These are phyloP conservation scores for Pogonophryne albipinna DNA, from an alignment of 2,797 vertebrate species.

Conservation along the genomic window DNA sequence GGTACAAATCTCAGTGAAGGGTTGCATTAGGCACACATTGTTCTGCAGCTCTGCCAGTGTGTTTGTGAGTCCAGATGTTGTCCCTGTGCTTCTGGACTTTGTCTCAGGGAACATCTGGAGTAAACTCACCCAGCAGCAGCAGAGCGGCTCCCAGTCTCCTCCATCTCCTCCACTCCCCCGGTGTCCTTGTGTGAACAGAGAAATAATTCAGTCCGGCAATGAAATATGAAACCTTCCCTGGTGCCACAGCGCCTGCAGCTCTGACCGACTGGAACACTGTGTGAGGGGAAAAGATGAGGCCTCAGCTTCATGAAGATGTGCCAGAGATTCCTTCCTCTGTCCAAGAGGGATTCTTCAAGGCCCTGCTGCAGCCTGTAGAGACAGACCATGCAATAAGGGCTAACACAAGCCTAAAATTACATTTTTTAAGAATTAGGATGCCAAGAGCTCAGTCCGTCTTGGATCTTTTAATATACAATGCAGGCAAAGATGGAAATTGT, in stretches of 20 bases:
- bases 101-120: slow-evolving; percentile 58
- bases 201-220: slow-evolving; percentile 53
- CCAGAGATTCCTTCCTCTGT: slow-evolving; percentile 44
- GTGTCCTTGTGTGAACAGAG: slow-evolving; percentile 38
- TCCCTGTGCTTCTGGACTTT: slow-evolving; percentile 32
- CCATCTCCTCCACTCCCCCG: slow-evolving; percentile 10
- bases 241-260: slow-evolving; percentile 53
- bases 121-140: slow-evolving; percentile 33
- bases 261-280: slow-evolving; percentile 64
- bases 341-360: slow-evolving; percentile 33
- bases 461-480: slow-evolving; percentile 4
- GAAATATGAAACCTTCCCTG: slow-evolving; percentile 67
- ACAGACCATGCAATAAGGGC: slow-evolving; percentile 12
- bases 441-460: slow-evolving; percentile 8
- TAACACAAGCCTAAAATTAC: slow-evolving; percentile 16
- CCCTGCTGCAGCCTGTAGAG: slow-evolving; percentile 12
- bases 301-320: slow-evolving; percentile 54
- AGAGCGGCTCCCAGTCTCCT: slow-evolving; percentile 30
- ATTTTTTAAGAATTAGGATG: slow-evolving; percentile 7
- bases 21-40: slow-evolving; percentile 9
- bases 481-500: slow-evolving; percentile 14
- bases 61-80: slow-evolving; percentile 36
- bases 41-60: not conserved
- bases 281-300: slow-evolving; percentile 57
- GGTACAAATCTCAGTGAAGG: not conserved